These are phyloP conservation scores for Micromussa lordhowensis DNA, from an alignment of 92 coral and sea anemone species.

Conservation along the genomic window DNA sequence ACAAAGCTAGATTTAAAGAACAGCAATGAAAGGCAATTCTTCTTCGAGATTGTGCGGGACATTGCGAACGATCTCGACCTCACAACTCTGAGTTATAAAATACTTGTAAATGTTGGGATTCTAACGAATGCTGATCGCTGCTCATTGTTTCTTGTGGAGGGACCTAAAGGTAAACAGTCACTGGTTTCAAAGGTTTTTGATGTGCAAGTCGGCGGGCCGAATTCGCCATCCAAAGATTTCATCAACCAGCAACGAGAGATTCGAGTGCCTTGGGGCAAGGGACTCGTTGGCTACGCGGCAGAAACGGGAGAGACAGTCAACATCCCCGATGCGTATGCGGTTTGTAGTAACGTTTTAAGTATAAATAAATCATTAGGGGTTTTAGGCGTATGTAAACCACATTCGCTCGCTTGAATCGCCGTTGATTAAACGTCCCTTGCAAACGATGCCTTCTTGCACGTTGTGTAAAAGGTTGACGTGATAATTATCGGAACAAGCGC, in stretches of 20 bases:
- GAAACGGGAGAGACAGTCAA: constrained; percentile 98
- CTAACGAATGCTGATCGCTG: constrained; percentile 99
- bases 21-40: constrained; percentile 94
- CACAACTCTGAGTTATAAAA: constrained; percentile 96
- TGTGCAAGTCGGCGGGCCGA: constrained; percentile 88
- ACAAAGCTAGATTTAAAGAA: constrained; percentile 91
- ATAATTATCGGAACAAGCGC: constrained; percentile 25
- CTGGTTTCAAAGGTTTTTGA: constrained; percentile 98
- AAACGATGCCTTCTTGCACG: constrained; percentile 41
- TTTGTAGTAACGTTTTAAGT: constrained; percentile 79
- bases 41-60: constrained; percentile 98
- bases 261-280: constrained; percentile 98
- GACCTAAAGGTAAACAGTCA: constrained; percentile 95
- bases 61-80: constrained; percentile 97
- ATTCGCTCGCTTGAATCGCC: constrained; percentile 70
- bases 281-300: constrained; percentile 98
- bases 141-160: constrained; percentile 96
- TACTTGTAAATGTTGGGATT: constrained; percentile 98
- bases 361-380: constrained; percentile 89
- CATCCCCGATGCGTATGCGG: constrained; percentile 99
- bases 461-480: not conserved
- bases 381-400: constrained; percentile 83
- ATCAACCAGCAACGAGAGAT: constrained; percentile 90
- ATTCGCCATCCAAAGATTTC: constrained; percentile 79
- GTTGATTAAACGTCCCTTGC: constrained; percentile 52